These are phyloP conservation scores for Cydia fagiglandana DNA, from an alignment of 1,140 invertebrate species.

Conservation along the genomic window DNA sequence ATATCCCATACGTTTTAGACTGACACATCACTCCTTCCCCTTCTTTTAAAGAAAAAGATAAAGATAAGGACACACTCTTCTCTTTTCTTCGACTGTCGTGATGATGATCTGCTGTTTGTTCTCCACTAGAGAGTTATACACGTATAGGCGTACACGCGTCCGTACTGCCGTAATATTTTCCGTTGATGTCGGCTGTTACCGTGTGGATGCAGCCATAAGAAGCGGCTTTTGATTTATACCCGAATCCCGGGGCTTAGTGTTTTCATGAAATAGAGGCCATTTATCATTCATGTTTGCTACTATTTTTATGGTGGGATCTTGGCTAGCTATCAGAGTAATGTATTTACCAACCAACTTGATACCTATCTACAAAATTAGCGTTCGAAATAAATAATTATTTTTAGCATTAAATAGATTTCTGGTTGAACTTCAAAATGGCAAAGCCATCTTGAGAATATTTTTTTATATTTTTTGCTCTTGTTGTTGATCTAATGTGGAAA, in stretches of 20 bases:
- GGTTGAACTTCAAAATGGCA: no score
- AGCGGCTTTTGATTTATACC: conserved; percentile 22
- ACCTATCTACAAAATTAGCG: no score
- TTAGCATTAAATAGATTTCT: neutral
- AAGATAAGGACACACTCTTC: no score
- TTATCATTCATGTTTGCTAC: conserved; percentile 11
- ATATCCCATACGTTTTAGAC: no score
- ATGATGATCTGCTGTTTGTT: neutral
- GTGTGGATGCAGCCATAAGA: conserved; percentile 7
- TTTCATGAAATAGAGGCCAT: conserved; percentile 15
- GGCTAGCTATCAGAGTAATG: neutral
- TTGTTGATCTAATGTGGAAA: no score
- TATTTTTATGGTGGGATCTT: conserved; percentile 2
- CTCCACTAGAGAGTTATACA: neutral
- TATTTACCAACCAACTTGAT: no score
- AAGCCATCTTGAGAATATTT: no score
- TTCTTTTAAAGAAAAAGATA: no score
- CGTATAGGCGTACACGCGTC: neutral
- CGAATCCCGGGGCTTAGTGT: conserved; percentile 14
- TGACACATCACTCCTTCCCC: no score
- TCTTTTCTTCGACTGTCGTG: neutral
- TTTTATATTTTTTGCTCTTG: no score
- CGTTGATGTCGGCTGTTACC: conserved; percentile 28
- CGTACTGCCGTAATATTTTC: conserved; percentile 25
- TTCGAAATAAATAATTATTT: no score